These are phyloP conservation scores for Micromussa lordhowensis DNA, from an alignment of 92 coral and sea anemone genomes.

Conservation along the genomic window DNA sequence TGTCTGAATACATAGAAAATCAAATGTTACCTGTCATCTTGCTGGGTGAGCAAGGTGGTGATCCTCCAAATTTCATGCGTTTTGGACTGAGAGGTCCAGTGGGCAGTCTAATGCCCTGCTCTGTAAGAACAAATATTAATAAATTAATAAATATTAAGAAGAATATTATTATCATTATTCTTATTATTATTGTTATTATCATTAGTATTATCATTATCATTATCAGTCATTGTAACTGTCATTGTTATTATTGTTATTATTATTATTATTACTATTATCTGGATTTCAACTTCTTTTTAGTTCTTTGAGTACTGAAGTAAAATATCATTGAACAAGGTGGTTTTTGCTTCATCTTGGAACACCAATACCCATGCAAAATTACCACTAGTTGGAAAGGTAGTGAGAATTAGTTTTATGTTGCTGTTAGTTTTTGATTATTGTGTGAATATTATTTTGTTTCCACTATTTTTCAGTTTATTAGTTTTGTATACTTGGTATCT, in stretches of 20 bases:
- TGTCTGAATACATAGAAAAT: constrained; percentile 45
- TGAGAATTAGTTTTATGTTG: not conserved
- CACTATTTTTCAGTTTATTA: not conserved
- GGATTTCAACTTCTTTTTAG: no score
- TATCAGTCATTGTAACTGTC: no score
- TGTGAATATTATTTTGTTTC: no score
- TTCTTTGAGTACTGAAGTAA: not conserved
- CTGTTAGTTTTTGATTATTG: not conserved
- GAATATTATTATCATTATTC: not conserved
- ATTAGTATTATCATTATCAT: no score
- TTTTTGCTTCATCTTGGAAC: not conserved
- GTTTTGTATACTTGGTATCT: not conserved
- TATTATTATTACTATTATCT: no score
- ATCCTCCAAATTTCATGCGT: constrained; percentile 44
- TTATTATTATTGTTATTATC: not conserved
- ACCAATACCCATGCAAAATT: not conserved
- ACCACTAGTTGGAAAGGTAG: not conserved
- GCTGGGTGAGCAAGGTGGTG: constrained; percentile 59
- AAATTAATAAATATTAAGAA: constrained; percentile 15
- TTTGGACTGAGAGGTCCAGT: constrained; percentile 30
- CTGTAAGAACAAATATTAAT: constrained; percentile 34
- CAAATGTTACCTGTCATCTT: constrained; percentile 54
- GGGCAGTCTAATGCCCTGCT: not conserved
- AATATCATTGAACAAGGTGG: not conserved
- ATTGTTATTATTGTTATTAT: no score